Percentiles rank a stretch among this genome's conserved stretches.
These are phyloP conservation scores for Pycnomerus fuliginosus DNA, from an alignment of 2,888 invertebrate genomes.

Conservation along the genomic window DNA sequence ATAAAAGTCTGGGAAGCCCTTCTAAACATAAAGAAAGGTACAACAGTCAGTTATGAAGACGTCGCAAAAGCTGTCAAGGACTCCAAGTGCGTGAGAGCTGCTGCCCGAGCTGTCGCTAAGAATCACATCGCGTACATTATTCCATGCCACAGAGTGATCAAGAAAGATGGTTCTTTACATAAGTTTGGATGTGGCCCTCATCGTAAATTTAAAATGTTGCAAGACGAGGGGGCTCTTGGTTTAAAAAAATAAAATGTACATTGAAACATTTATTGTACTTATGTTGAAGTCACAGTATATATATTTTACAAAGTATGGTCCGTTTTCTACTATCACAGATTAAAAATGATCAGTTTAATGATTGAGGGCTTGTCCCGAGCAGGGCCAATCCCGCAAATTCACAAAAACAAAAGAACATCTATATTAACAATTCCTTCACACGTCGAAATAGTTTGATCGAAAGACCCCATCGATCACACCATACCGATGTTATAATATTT, in stretches of 20 bases:
- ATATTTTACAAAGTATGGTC: slow-evolving; percentile 53
- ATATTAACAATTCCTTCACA: slow-evolving; percentile 44
- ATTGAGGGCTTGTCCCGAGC: slow-evolving; percentile 2
- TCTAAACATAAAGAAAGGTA: slow-evolving; percentile 38
- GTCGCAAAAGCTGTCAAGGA: slow-evolving; percentile 44
- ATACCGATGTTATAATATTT: slow-evolving; percentile 19
- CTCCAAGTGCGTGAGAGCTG: slow-evolving; percentile 46
- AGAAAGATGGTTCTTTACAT: slow-evolving; percentile 41
- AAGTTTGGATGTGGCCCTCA: slow-evolving; percentile 44
- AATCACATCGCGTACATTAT: slow-evolving; percentile 47
- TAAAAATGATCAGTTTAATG: slow-evolving; percentile 43
- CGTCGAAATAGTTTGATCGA: slow-evolving; percentile 23
- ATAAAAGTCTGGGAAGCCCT: slow-evolving; percentile 46
- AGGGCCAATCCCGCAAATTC: slow-evolving; percentile 1
- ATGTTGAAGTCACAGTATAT: slow-evolving; percentile 39
- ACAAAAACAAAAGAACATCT: slow-evolving; percentile 27
- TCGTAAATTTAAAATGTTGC: slow-evolving; percentile 41
- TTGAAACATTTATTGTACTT: slow-evolving; percentile 53
- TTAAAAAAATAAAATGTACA: slow-evolving; percentile 32
- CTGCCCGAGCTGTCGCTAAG: slow-evolving; percentile 47
- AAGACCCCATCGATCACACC: slow-evolving; percentile 8
- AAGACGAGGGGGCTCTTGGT: slow-evolving; percentile 34
- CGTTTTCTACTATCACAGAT: slow-evolving; percentile 56
- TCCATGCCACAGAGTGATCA: slow-evolving; percentile 49
- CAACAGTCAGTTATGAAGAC: slow-evolving; percentile 43